Conservation (phyloP, 2,113 vertebrate species). For the Tretioscincus oriximinensis region DNA sequence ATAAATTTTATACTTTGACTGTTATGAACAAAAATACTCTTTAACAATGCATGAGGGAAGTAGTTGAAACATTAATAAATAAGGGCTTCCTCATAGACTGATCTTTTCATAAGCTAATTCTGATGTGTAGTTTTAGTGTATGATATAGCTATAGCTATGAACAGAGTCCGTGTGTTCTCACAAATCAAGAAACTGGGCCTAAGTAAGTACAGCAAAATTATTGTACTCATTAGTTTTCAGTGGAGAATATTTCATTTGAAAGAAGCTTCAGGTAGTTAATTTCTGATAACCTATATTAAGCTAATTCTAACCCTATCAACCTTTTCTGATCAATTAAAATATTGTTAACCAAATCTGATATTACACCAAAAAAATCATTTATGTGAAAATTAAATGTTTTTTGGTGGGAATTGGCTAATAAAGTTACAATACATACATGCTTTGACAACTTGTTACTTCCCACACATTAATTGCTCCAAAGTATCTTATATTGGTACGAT, state of each 20-base stretch:
- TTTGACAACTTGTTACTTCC: background rate
- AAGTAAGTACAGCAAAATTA: background rate
- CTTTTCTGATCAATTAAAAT: too few species aligned
- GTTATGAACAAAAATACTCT: background rate
- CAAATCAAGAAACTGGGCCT: background rate
- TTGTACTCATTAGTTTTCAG: background rate
- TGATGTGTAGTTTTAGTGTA: conserved; percentile 44
- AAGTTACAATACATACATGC: background rate
- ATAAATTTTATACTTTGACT: background rate
- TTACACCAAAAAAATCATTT: background rate
- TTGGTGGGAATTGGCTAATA: background rate
- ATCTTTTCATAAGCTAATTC: conserved; percentile 52
- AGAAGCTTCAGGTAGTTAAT: conserved; percentile 27
- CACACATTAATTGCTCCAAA: background rate
- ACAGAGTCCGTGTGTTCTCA: conserved; percentile 1
- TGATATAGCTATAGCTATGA: conserved; percentile 19
- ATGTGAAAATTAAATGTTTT: background rate
- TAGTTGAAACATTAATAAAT: conserved; percentile 21
- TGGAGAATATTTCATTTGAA: conserved; percentile 35
- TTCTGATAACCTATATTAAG: background rate
- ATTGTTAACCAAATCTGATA: background rate
- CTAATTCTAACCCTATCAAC: background rate
- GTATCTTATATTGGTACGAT: background rate
- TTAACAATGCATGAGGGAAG: conserved; percentile 29
- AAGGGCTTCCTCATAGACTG: conserved; percentile 19